Evolutionary conservation across 2,888 invertebrate species (phyloP).

Genomic region (Callyntrura sp.): DNA sequence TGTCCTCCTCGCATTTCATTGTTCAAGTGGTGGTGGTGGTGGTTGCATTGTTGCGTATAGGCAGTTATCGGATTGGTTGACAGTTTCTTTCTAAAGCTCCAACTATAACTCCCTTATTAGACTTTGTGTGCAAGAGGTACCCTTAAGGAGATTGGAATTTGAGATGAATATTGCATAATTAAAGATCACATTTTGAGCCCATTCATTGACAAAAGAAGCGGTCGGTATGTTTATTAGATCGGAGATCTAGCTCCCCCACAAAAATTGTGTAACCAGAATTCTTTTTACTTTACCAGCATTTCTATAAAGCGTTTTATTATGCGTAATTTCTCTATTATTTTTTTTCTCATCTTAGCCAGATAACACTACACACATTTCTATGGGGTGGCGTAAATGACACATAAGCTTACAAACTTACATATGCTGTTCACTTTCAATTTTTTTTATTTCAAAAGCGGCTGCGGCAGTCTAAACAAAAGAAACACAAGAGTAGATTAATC

Average conservation of each 20-base stretch:
- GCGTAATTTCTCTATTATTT: background rate
- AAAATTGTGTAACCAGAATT: constrained; percentile 7
- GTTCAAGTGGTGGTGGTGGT: background rate
- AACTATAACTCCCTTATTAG: background rate
- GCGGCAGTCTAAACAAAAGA: constrained; percentile 4
- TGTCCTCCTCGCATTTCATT: background rate
- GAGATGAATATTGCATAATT: constrained; percentile 25
- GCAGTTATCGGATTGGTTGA: constrained; percentile 20
- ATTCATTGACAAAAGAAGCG: constrained; percentile 13
- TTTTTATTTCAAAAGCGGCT: constrained; percentile 16
- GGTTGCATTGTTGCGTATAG: too few species aligned
- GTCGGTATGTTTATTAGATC: background rate
- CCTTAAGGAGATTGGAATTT: constrained; percentile 6
- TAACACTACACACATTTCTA: too few species aligned
- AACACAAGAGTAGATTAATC: constrained; percentile 3
- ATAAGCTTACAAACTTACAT: too few species aligned
- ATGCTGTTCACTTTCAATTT: background rate
- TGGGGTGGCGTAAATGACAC: constrained; percentile 8
- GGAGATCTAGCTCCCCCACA: background rate
- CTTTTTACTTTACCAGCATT: background rate
- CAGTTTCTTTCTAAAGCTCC: constrained; percentile 11
- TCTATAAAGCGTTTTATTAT: background rate
- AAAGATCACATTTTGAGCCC: background rate
- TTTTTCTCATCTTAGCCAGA: too few species aligned
- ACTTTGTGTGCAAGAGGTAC: background rate